Evolutionary conservation across 2,888 invertebrate genomes (phyloP), one percentile per base, ranked within the genome.

Genomic region (Amorpha juglandis): DNA sequence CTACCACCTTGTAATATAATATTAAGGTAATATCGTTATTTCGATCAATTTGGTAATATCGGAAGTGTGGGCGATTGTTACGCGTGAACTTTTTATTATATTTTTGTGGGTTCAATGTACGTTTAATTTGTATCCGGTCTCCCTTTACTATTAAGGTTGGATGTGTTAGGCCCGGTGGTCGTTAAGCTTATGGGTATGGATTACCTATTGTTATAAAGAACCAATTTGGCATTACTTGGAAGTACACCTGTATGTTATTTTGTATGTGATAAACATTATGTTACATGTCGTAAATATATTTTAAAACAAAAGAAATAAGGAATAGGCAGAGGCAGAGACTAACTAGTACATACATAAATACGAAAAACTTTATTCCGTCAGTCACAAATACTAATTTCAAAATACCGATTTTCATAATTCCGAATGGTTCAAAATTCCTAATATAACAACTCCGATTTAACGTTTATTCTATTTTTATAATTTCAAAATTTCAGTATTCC

Each of bases 21-120:
- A n/a, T n/a, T n/a, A n/a, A n/a, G 12, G 12, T 12, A 45, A 19
- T 19, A 19, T 50, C 9, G 11, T 19, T 50, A 50, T 19, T 19
- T 50, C 50, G 50, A 16, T 50, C 7, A 50, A 50, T 7, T 50
- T 50, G 19, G 19, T 50, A 19, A 9, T 50, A 50, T 50, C 50
- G 58, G 58, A 58, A 58, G 58, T 58, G 58, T 1, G 7, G 58
- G 58, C 58, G 19, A 58, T 58, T 58, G 58, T 58, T 16, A 58
- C 19, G 19, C 38, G 42, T 38, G 12, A 42, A 58, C 58, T 11
- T 38, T 58, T 42, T 19, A 12, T 58, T 19, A 42, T 58, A 58
- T 19, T 38, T 58, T 38, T 38, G 16, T 19, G 42, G 6, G 55
- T 58, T 58, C 58, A 58, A 7, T 58, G 58, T 11, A 42, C 55